Base-by-base conservation (phyloP, 1,140 invertebrate genomes). In the Hyposmocoma kahamanoa region DNA sequence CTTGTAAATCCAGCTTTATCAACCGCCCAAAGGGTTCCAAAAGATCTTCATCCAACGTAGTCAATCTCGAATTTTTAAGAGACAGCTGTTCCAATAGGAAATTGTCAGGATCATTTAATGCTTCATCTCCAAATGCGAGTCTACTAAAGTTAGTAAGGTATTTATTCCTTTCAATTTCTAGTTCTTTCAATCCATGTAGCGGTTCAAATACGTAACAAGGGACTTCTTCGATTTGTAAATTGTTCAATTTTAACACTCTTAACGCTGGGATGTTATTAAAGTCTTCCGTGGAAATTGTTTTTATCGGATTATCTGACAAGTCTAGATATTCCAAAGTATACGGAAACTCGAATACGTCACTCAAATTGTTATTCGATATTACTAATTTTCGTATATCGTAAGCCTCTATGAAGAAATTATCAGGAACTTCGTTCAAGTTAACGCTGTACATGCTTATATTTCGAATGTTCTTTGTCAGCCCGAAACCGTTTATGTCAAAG, bases 271-370 rank as follows among this genome's bases (percentile, higher is more conserved):
- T 42, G 38, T 86, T 65, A 0, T 46, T 10, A 43, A 87, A 84
- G 46, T 84, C 72, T 46, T 83, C 77, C 3, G 59, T 53, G 3
- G 59, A 58, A 24, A 87, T 72, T 42, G 67, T 59, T 0, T 30
- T 45, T 4, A 87, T 85, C 2, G 77, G 74, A 47, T 83, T 87
- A 26, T 76, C 69, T 0, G 84, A 87, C 11, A 87, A 42, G 62
- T 87, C 86, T 19, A 87, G 55, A 43, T 78, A 76, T 57, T 86
- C 70, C 22, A 87, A 48, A 0, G 82, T 84, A 34, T 67, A 81
- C 2, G 86, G 84, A 18, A 87, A 45, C 47, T 80, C 73, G 30
- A 86, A 84, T 11, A 86, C 44, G 2, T 67, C 62, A 3, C 36
- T 59, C 3, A 87, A 47, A 30, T 65, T 71, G 50, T 87, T 87